A percentile compares a stretch with the other conserved stretches of the same genome.
phyloP scores from a whole-genome alignment of 2,797 vertebrate species.

The Melanotaenia trifasciata region DNA sequence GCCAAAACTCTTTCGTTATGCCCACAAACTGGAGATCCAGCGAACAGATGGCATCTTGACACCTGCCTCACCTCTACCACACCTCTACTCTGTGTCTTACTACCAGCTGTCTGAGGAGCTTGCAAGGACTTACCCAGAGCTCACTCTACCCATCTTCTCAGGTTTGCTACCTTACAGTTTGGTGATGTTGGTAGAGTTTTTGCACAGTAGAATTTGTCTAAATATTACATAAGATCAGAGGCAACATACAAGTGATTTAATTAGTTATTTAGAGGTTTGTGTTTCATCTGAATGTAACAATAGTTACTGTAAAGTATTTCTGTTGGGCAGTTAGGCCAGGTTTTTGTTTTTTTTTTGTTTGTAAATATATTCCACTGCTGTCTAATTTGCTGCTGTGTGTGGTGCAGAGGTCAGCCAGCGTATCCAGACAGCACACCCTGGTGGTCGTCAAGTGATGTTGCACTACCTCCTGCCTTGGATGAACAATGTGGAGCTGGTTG shows the following conservation, averaged over 20 bases:
- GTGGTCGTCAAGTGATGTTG: conserved; percentile 96
- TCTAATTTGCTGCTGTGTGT: neutral
- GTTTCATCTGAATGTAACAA: neutral
- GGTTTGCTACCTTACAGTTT: conserved; percentile 75
- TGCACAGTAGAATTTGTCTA: neutral
- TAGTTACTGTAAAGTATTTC: neutral
- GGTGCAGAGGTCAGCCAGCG: conserved; percentile 95
- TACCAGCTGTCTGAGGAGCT: conserved; percentile 98
- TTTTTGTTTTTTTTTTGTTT: too few species aligned
- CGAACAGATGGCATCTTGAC: conserved; percentile 92
- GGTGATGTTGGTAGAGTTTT: neutral
- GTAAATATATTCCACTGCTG: neutral
- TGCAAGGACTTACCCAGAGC: conserved; percentile 95
- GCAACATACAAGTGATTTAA: neutral
- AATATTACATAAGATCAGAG: neutral
- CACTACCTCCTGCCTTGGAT: conserved; percentile 99
- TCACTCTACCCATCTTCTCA: conserved; percentile 98
- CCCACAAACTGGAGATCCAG: conserved; percentile 97
- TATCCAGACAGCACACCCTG: conserved; percentile 96
- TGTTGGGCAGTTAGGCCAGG: too few species aligned
- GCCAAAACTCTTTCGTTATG: conserved; percentile 98
- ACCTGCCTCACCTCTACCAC: conserved; percentile 92
- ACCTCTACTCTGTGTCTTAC: conserved; percentile 96
- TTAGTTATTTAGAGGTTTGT: neutral
- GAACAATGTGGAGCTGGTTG: conserved; percentile 98